These are phyloP conservation scores for Melitaea cinxia DNA, from an alignment of 1,140 invertebrate genomes.

Conservation along the genomic window DNA sequence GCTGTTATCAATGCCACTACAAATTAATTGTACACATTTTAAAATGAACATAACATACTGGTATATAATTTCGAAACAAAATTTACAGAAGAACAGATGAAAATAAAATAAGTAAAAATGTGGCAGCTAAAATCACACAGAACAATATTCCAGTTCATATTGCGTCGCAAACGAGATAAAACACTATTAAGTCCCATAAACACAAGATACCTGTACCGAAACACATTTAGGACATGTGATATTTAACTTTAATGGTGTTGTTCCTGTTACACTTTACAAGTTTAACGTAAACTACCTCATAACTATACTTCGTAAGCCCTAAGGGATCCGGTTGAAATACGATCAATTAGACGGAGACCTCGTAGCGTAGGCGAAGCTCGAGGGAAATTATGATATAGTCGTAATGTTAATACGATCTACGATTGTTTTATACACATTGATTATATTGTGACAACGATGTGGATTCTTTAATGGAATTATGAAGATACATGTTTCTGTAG, in stretches of 20 bases:
- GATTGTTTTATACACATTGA: conserved; percentile 24
- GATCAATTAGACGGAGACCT: conserved; percentile 60
- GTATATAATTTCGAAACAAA: too few relatives aligned
- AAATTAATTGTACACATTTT: too few relatives aligned
- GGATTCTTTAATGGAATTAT: conserved; percentile 6
- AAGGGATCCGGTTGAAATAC: conserved; percentile 54
- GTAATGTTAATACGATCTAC: conserved; percentile 30
- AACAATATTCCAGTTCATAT: not conserved
- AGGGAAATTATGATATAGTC: conserved; percentile 56
- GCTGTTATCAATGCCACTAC: too few relatives aligned
- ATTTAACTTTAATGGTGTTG: conserved; percentile 51
- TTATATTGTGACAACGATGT: conserved; percentile 12
- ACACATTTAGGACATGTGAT: conserved; percentile 39
- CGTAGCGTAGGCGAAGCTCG: conserved; percentile 37
- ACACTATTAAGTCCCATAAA: conserved; percentile 22
- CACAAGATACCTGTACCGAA: conserved; percentile 33
- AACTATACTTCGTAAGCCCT: conserved; percentile 47
- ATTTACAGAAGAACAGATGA: too few relatives aligned
- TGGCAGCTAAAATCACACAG: not conserved
- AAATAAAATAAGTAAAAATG: too few relatives aligned
- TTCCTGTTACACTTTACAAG: conserved; percentile 42
- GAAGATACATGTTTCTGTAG: not conserved
- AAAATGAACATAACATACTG: too few relatives aligned
- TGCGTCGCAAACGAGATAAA: not conserved
- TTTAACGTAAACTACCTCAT: conserved; percentile 43